Percentiles rank a stretch among this genome's conserved stretches.
Conservation (phyloP, 2,888 invertebrate species). For the Corythucha ciliata region DNA sequence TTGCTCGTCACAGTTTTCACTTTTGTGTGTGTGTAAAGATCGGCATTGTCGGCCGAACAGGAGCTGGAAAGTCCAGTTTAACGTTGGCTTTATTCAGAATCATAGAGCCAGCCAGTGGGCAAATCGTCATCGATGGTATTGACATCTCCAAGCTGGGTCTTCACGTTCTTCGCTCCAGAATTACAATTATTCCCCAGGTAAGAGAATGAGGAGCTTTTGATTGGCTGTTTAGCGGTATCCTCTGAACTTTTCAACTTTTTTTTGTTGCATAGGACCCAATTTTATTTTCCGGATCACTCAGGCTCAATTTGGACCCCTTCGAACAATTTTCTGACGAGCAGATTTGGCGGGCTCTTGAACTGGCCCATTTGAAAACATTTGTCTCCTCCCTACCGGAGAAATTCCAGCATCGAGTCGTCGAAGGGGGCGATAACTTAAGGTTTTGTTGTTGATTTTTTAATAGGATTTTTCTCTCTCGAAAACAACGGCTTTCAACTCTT, state of each 20-base stretch:
- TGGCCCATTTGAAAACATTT: slow-evolving; percentile 44
- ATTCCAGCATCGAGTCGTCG: slow-evolving; percentile 40
- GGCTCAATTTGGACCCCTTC: slow-evolving; percentile 51
- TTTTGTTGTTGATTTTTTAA: no score
- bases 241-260: no score
- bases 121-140: slow-evolving; percentile 72
- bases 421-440: slow-evolving; percentile 40
- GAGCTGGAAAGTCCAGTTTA: slow-evolving; percentile 85
- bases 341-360: slow-evolving; percentile 47
- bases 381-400: slow-evolving; percentile 37
- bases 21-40: slow-evolving; percentile 42
- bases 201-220: no score
- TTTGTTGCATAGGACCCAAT: slow-evolving; percentile 55
- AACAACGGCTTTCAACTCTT: slow-evolving; percentile 52
- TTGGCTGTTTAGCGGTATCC: no score
- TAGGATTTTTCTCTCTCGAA: no score
- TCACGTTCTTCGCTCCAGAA: slow-evolving; percentile 64
- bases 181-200: slow-evolving; percentile 30
- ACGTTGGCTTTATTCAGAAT: slow-evolving; percentile 81
- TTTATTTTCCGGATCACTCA: slow-evolving; percentile 49
- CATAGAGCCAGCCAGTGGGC: slow-evolving; percentile 72
- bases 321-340: slow-evolving; percentile 43
- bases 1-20: background rate
- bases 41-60: slow-evolving; percentile 82
- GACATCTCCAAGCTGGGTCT: slow-evolving; percentile 74